phyloP scores from a whole-genome alignment of 2,797 vertebrate genomes.

The Oreonectes daqikongensis region DNA sequence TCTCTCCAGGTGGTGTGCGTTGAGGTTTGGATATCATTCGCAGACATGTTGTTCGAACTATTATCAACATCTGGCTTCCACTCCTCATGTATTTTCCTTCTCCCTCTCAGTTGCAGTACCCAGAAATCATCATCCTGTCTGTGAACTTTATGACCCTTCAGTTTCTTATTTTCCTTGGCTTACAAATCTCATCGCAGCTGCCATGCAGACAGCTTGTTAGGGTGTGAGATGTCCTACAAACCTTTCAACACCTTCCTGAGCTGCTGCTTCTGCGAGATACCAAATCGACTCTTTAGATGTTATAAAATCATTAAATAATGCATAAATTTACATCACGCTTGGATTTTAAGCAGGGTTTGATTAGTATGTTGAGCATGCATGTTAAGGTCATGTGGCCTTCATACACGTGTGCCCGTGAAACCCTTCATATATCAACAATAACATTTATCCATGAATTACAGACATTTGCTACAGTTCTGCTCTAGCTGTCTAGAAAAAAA shows the following conservation, averaged over 20 bases:
- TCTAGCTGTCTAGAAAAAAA: too few relatives aligned
- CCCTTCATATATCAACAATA: neutral
- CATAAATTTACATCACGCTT: conserved; percentile 1
- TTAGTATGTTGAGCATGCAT: too few relatives aligned
- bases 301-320: conserved; percentile 2
- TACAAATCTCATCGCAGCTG: conserved; percentile 6
- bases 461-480: too few relatives aligned
- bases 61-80: conserved; percentile 46
- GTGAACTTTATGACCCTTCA: conserved; percentile 27
- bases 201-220: conserved; percentile 8
- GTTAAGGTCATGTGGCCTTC: too few relatives aligned
- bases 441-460: neutral
- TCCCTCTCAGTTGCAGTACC: conserved; percentile 24
- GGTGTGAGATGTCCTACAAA: conserved; percentile 13
- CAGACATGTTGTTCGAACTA: conserved; percentile 25
- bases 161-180: conserved; percentile 6
- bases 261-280: neutral
- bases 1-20: conserved; percentile 16
- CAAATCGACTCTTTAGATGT: neutral
- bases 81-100: conserved; percentile 13
- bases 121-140: conserved; percentile 35
- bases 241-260: conserved; percentile 15
- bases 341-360: neutral
- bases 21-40: conserved; percentile 22
- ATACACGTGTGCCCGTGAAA: neutral